Conservation (phyloP, 2,888 invertebrate species). For the Buathra laborator region DNA sequence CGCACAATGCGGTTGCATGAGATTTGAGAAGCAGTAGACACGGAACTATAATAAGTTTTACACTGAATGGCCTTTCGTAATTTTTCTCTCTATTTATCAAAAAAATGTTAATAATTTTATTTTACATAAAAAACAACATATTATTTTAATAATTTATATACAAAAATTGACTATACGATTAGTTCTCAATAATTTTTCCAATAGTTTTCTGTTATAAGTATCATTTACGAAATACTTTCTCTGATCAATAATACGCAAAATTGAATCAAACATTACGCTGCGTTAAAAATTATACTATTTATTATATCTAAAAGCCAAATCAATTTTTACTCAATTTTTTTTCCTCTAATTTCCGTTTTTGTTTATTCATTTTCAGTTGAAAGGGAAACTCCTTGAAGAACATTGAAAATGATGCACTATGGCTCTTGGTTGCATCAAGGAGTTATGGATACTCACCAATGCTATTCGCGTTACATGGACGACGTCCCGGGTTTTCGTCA, state of each 20-base stretch:
- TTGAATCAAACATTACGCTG: no score
- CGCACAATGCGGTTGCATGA: no score
- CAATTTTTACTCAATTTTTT: neutral
- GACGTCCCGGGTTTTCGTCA: constrained; percentile 68
- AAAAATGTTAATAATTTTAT: no score
- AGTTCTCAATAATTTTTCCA: neutral
- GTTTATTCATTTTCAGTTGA: neutral
- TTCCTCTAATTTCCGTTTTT: neutral
- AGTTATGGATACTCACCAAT: constrained; percentile 75
- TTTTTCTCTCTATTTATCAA: no score
- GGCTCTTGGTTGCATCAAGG: constrained; percentile 75
- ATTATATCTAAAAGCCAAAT: neutral
- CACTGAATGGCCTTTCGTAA: no score
- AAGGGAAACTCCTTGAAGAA: neutral
- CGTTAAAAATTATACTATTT: no score
- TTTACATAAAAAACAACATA: neutral
- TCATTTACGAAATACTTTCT: neutral
- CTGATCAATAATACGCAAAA: no score
- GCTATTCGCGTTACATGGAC: constrained; percentile 72
- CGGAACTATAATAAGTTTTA: no score
- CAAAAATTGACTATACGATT: neutral
- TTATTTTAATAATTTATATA: neutral
- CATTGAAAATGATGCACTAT: constrained; percentile 78
- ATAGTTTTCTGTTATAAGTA: neutral
- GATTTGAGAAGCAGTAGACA: no score